Evolutionary conservation across 2,797 vertebrate genomes (phyloP), one percentile per base, ranked within the genome.

Genomic region (Falco peregrinus): DNA sequence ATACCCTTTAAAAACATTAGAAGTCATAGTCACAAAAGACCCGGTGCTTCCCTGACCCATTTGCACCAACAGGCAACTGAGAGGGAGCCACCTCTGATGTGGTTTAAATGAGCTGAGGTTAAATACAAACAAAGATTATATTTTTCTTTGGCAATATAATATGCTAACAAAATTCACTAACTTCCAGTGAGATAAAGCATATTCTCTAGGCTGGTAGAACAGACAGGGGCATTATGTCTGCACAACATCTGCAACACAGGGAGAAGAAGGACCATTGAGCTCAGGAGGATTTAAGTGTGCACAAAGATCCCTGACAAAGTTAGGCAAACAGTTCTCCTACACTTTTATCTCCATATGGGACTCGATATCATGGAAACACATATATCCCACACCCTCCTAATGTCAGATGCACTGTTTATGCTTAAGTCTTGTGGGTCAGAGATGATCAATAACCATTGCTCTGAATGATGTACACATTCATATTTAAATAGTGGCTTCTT

Each of bases 41-140:
- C 8, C 24, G 13, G 28, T 0, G 1, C 45, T 41, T 61, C 43
- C 48, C 56, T 18, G 33, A 45, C 37, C 20, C 0, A 0, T 33
- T 73, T 37, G 28, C 37, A 76, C 54, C 56, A 76, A 45, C 0
- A 0, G 26, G 19, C 13, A 54, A 50, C 25, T 28, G 53, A 43
- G 35, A 61, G 54, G 15, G 31, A 83, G 31, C n/a, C 3, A 5
- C 57, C 43, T 88, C 75, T 59, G 33, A 18, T 16, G 35, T 41
- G 53, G 39, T 53, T 84, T 56, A 68, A 64, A 85, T 10, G 53
- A 63, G 25, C 28, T 78, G 75, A 73, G 24, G 41, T 35, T 33
- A 37, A 74, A 71, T 35, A 35, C 4, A 60, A 85, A 31, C 5
- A 61, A 33, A 80, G 17, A 64, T 5, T 9, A 3, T 60, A 11